Evolutionary conservation across 2,888 invertebrate genomes (phyloP), one percentile per base, ranked within the genome.

Genomic region (Trichogramma dendrolimi): DNA sequence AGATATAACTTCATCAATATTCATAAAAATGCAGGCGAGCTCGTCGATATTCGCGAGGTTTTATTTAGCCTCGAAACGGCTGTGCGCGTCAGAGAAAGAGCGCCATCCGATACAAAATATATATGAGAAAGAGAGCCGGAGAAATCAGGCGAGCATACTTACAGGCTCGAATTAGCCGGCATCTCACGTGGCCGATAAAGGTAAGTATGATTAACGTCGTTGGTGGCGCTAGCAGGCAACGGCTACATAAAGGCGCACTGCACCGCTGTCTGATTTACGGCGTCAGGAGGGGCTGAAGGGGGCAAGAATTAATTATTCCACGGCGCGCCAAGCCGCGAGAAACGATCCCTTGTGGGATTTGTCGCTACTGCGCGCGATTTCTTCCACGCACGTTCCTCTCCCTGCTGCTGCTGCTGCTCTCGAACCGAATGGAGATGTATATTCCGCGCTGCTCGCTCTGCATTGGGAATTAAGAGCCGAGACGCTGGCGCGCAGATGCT

Each of bases 191-290:
- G 60, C 64, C 67, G 68, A 70, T 70, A 68, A 70, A 67, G 67
- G 66, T 67, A 67, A 68, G 68, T 68, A 68, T 67, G 67, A 68
- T 67, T 68, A 70, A 68, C 68, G 63, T 50, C 65, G 66, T 60
- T 58, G 6, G 27, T 43, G 2, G 14, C 5, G 51, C 44, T 50
- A 38, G 46, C 4, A 46, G 10, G 54, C 4, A 44, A 38, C 10
- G 10, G 53, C 0, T 46, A 41, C 38, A 38, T 64, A 65, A 58
- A 50, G 41, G 52, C 7, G 11, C 14, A 40, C 50, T 43, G 52
- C 10, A 47, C 10, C 11, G n/a, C 27, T n/a, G 41, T 46, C 64
- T 67, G 70, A 68, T 68, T 68, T 68, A 70, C 68, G 68, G 57
- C 42, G 48, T 58, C 53, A 3, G 42, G 38, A 11, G 5, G 3